Conservation (phyloP, 2,888 invertebrate genomes). For the Himalopsyche anomala region DNA sequence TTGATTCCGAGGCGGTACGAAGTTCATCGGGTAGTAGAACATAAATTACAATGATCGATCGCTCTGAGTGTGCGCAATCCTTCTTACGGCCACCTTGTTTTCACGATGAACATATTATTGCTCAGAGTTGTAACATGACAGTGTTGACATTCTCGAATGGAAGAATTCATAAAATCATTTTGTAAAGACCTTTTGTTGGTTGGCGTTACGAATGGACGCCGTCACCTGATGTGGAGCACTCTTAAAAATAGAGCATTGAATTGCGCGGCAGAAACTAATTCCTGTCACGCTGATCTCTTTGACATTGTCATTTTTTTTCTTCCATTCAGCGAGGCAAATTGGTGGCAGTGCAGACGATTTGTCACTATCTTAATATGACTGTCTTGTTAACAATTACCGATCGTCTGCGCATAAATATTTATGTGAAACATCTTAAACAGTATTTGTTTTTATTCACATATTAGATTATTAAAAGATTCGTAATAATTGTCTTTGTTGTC, state of each 20-base stretch:
- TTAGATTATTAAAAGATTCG: no score
- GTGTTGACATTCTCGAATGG: constrained; percentile 12
- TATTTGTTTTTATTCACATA: no score
- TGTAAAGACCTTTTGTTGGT: constrained; percentile 10
- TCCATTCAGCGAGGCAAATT: background rate
- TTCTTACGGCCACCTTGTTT: no score
- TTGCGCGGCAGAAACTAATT: constrained; percentile 28
- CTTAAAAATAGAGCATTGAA: constrained; percentile 43
- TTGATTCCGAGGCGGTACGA: no score
- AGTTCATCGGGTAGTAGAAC: no score
- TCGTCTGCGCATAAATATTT: background rate
- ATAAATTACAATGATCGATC: no score
- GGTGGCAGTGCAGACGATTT: background rate
- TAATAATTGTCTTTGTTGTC: no score
- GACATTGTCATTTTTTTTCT: constrained; percentile 27
- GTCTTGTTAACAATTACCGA: constrained; percentile 12
- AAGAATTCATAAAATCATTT: constrained; percentile 36
- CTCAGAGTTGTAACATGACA: background rate
- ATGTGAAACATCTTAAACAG: no score
- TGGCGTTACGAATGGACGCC: constrained; percentile 11
- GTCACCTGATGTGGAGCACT: constrained; percentile 9
- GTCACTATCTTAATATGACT: constrained; percentile 8
- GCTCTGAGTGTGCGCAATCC: no score
- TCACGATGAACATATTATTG: no score
- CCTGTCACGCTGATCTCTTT: constrained; percentile 36